phyloP scores from a whole-genome alignment of 1,140 invertebrate species.

The Drosophila rhopaloa region DNA sequence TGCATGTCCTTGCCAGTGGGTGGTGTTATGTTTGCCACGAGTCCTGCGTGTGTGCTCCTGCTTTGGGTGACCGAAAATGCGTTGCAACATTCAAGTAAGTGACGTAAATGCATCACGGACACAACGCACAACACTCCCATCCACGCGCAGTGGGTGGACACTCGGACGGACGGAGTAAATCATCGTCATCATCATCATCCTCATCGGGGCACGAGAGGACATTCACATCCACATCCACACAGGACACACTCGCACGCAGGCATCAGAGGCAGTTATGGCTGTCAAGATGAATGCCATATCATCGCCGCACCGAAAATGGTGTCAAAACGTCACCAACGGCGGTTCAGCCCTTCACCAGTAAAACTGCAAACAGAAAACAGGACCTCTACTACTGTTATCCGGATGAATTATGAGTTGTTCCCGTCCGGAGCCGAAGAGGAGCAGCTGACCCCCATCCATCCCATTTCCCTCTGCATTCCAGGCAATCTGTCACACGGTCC shows the following conservation, averaged over 20 bases:
- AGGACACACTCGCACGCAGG: constrained; percentile 20
- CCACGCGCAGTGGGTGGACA: constrained; percentile 16
- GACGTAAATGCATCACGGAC: constrained; percentile 79
- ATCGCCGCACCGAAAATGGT: constrained; percentile 82
- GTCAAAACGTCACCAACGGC: constrained; percentile 78
- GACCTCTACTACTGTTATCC: constrained; percentile 65
- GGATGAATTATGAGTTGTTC: constrained; percentile 74
- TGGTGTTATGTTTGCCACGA: constrained; percentile 55
- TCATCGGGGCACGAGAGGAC: constrained; percentile 34
- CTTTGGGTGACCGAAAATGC: constrained; percentile 63
- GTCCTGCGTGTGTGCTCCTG: constrained; percentile 43
- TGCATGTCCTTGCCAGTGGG: constrained; percentile 49
- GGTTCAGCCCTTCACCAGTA: constrained; percentile 44
- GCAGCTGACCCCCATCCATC: constrained; percentile 17
- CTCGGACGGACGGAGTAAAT: constrained; percentile 50
- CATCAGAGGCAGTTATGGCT: constrained; percentile 77
- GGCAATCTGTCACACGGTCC: constrained; percentile 50
- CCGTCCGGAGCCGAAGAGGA: constrained; percentile 14
- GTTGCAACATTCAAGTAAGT: constrained; percentile 82
- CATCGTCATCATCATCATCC: constrained; percentile 52
- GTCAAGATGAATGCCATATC: constrained; percentile 84
- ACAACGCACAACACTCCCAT: constrained; percentile 57
- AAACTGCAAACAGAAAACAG: constrained; percentile 54
- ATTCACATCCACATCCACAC: constrained; percentile 12
- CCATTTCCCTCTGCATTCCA: constrained; percentile 16